Evolutionary conservation across 1,140 invertebrate species (phyloP), one percentile per base, ranked within the genome.

Genomic region (Bombus soroeensis): DNA sequence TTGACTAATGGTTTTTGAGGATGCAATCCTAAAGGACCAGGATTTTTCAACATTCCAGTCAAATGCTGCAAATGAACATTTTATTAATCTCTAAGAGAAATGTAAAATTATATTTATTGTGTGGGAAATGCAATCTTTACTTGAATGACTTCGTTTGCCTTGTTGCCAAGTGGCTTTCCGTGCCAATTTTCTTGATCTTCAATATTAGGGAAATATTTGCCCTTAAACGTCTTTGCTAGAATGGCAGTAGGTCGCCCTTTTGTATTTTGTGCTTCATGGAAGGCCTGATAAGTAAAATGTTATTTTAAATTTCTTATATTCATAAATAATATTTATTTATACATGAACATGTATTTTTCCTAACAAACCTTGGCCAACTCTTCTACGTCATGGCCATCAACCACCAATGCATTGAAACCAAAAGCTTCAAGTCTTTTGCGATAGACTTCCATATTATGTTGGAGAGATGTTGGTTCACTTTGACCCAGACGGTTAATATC

Each of bases 401-500:
- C 98, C 68, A 99, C 97, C 86, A 99, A 96, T 0, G 98, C 97
- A 94, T 99, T 97, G 91, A 98, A 97, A 79, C 99, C 99, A 95
- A 99, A 99, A 43, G 98, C 96, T 92, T 99, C 98, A 34, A 98
- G 95, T 77, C 99, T 97, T 81, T 97, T 97, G 39, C 97, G 96
- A 94, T 99, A 99, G 2, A 97, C 95, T 71, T 99, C 98, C 96
- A 99, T 97, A 91, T 99, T 96, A 93, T 99, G 99, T 91, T 98
- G 98, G 78, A 99, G 96, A 43, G 97, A 97, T 10, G 99, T 99
- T 10, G 98, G 96, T 92, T 99, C 98, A 82, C 98, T 99, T 95
- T 99, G 99, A 34, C 99, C 99, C 53, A 99, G 96, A 75, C 99
- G 97, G 95, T 99, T 99, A 25, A 99, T 97, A 94, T 99, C 99